A percentile compares a stretch with the other conserved stretches of the same genome.
phyloP scores from a whole-genome alignment of 2,888 invertebrate genomes.

The Xestobium rufovillosum region DNA sequence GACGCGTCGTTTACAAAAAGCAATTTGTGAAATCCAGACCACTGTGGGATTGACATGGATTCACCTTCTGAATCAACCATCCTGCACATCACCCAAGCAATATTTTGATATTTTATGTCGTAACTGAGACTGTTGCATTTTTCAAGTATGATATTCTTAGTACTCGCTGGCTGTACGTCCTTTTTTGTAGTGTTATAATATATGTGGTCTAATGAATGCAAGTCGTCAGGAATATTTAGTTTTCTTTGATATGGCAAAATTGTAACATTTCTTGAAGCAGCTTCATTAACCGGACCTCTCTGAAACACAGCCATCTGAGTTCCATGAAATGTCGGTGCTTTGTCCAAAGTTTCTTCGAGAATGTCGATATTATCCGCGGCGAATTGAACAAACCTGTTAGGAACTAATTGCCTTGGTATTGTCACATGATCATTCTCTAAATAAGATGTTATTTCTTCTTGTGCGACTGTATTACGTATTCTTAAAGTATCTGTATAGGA shows the following conservation, averaged over 20 bases:
- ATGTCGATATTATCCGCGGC: no score
- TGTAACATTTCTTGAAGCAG: background rate
- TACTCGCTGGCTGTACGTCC: no score
- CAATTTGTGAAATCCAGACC: conserved; percentile 14
- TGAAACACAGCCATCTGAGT: conserved; percentile 20
- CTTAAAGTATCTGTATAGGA: conserved; percentile 15
- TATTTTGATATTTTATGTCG: no score
- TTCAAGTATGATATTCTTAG: no score
- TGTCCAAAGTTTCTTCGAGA: conserved; percentile 22
- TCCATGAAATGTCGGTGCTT: conserved; percentile 21
- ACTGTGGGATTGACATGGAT: conserved; percentile 10
- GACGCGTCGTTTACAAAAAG: conserved; percentile 4
- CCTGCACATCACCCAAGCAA: no score
- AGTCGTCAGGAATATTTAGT: conserved; percentile 7
- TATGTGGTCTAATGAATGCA: conserved; percentile 7
- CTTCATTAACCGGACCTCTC: conserved; percentile 2
- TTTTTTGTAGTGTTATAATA: no score
- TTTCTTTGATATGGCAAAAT: conserved; percentile 5
- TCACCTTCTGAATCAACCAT: no score
- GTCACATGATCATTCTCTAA: conserved; percentile 13
- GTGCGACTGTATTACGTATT: conserved; percentile 16
- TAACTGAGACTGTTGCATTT: no score
- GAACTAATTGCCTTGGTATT: conserved; percentile 16
- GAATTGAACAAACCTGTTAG: no score
- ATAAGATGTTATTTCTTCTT: conserved; percentile 18